Percentiles rank a stretch among this genome's conserved stretches.
These are phyloP conservation scores for Lerema accius DNA, from an alignment of 1,140 invertebrate species.

Conservation along the genomic window DNA sequence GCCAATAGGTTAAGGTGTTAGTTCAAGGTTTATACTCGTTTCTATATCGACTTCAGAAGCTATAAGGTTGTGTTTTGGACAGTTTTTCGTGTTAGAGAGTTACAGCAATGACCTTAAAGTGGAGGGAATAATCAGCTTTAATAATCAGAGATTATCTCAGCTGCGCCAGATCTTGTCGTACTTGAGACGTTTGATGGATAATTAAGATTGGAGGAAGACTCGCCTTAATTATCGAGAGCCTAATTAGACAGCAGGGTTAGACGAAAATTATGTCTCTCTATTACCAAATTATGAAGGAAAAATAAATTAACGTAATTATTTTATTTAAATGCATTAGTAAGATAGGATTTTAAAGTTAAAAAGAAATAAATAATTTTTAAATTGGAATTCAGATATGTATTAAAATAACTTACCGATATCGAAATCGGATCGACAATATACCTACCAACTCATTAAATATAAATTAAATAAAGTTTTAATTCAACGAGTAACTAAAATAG, in stretches of 20 bases:
- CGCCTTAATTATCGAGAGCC: constrained; percentile 34
- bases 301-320: neutral
- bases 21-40: neutral
- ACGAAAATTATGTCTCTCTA: neutral
- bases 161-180: constrained; percentile 18
- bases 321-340: neutral
- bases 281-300: too few species aligned
- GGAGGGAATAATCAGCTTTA: neutral
- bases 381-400: too few species aligned
- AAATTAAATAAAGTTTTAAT: too few species aligned
- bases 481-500: too few species aligned
- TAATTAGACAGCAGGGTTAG: constrained; percentile 17
- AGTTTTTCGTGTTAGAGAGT: constrained; percentile 5
- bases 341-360: too few species aligned
- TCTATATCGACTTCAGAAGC: neutral
- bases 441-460: too few species aligned
- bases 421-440: too few species aligned
- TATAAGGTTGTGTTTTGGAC: neutral
- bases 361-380: too few species aligned
- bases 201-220: constrained; percentile 39
- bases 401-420: too few species aligned
- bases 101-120: constrained; percentile 1
- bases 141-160: constrained; percentile 36
- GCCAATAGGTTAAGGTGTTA: neutral
- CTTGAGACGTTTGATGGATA: constrained; percentile 43